Evolutionary conservation across 2,113 vertebrate genomes (phyloP), one percentile per base, ranked within the genome.

Genomic region (Malurus melanocephalus): DNA sequence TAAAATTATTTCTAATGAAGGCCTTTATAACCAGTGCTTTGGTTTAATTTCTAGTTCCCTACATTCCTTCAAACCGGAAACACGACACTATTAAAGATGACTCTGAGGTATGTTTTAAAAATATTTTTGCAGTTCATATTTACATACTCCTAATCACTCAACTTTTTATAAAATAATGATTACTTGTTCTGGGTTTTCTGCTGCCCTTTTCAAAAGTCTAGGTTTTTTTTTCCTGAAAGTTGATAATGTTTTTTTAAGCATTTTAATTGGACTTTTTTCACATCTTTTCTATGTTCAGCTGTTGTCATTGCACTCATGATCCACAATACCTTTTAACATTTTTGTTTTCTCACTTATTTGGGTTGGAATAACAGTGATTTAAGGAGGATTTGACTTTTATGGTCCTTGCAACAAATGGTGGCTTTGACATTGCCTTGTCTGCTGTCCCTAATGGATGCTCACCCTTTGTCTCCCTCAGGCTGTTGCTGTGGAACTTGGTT

Each of bases 51-150:
- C 7, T 95, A 99, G 98, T 99, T 94, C 81, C 98, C 48, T 99
- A 98, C 91, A 96, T 99, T 93, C 96, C 98, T 89, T 98, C 99
- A 87, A 98, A 96, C 94, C 96, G 98, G 91, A 98, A 98, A 57
- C 98, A 98, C 28, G 98, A 99, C 88, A 97, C 93, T 94, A 95
- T 98, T 64, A 98, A 99, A 88, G 98, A 99, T 80, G 98, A 98
- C 38, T 95, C 98, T 67, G 98, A 99, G 98, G 99, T 99, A 95
- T 96, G 98, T 79, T 48, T 56, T 12, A 6, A 46, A 62, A 81
- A 5, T 11, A 11, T 5, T 42, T 68, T 73, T 71, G 9, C 42
- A 51, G 7, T 65, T 83, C 11, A 16, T 13, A 16, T 49, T 71
- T 76, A 18, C 9, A 10, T 13, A 11, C 7, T 78, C 8, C 13